phyloP scores from a whole-genome alignment of 2,797 vertebrate genomes.

The Esox lucius region DNA sequence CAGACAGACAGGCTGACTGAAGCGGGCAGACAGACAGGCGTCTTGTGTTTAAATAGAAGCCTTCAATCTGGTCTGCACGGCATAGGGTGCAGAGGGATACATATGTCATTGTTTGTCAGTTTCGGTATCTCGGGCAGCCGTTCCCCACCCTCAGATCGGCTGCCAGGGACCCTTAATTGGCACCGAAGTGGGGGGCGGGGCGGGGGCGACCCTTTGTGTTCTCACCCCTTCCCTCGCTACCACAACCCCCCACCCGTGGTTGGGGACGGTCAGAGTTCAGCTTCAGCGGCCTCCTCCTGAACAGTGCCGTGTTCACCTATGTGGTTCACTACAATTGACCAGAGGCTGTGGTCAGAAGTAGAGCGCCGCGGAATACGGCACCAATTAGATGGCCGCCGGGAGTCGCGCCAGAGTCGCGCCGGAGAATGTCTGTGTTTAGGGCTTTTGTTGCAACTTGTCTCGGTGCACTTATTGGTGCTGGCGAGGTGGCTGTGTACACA shows the following conservation, averaged over 20 bases:
- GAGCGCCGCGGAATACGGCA: background rate
- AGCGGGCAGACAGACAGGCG: background rate
- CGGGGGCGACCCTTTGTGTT: background rate
- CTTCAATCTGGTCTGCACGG: background rate
- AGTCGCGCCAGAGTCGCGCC: constrained; percentile 30
- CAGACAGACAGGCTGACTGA: background rate
- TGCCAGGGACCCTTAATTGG: constrained; percentile 28
- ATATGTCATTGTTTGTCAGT: constrained; percentile 20
- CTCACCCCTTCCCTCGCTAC: background rate
- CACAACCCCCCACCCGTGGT: background rate
- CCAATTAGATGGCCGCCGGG: background rate
- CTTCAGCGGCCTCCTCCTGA: background rate
- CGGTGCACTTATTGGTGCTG: constrained; percentile 67
- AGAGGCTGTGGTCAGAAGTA: background rate
- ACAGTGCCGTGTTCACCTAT: background rate
- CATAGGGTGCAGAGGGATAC: background rate
- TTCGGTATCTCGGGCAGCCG: constrained; percentile 3
- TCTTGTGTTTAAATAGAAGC: background rate
- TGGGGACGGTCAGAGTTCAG: constrained; percentile 29
- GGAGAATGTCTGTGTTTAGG: constrained; percentile 68
- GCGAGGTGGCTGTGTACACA: constrained; percentile 73
- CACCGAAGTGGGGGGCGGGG: constrained; percentile 4
- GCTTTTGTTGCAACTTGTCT: constrained; percentile 71
- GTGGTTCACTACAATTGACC: background rate
- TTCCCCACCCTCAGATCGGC: constrained; percentile 19